Evolutionary conservation across 2,797 vertebrate genomes (phyloP), one percentile per base, ranked within the genome.

Genomic region (Anomalospiza imberbis): DNA sequence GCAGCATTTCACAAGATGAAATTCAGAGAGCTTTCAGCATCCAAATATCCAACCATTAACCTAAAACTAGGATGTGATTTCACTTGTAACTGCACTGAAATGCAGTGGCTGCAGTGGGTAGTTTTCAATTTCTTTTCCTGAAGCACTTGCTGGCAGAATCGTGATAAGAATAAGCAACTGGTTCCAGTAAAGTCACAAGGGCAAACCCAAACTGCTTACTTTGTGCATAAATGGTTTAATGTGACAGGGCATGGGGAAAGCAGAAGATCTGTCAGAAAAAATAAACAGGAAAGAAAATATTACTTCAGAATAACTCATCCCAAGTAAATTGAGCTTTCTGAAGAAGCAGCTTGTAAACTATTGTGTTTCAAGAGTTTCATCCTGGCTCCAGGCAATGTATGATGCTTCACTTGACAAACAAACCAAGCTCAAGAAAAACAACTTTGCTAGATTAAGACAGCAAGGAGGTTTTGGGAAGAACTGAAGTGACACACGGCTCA

Each of bases 261-360:
- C 60, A 89, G 68, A 74, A 88, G 61, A 65, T 89, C 81, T 93
- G 77, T 82, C 94, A 92, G 44, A 51, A 71, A 93, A 94, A 94
- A 95, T 94, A 91, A 94, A 72, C 72, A 86, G 82, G 44, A 78
- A 94, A 86, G 48, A 88, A 89, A 91, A 91, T 58, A 91, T 44
- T 80, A 26, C 79, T 90, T 88, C 50, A 48, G 88, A 95, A 50
- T 82, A 94, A 84, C 84, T 93, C 75, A 71, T 58, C 68, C 61
- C 71, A 71, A 95, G 92, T 79, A 87, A 95, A 91, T 44, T 14
- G 84, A 93, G 88, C 60, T 93, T 92, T 79, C 77, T 0, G 2
- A 87, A 95, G 72, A 66, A 89, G 81, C 78, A 92, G 75, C 65
- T 82, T 62, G 77, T 65, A 79, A 94, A 85, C 78, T 71, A 65